phyloP scores from a whole-genome alignment of 2,113 vertebrate genomes.

The Orcinus orca region DNA sequence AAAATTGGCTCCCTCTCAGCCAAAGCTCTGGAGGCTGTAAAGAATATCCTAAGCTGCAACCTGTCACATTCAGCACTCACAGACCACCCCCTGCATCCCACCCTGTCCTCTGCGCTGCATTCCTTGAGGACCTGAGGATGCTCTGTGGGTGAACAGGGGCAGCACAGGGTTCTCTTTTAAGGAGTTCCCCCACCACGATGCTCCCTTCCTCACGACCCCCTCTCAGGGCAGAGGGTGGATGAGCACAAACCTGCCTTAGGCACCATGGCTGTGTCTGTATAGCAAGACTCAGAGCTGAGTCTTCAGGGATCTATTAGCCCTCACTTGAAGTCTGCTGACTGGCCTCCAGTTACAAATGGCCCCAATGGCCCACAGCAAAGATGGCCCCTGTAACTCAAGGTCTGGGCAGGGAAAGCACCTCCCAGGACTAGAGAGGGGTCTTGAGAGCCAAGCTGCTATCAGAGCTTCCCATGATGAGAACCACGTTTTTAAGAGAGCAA shows the following conservation, averaged over 20 bases:
- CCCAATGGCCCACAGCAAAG: not conserved
- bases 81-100: constrained; percentile 31
- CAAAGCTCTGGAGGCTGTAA: not conserved
- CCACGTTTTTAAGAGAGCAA: not conserved
- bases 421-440: not conserved
- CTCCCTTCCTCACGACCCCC: not conserved
- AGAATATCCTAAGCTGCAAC: constrained; percentile 36
- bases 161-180: not conserved
- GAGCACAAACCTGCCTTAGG: not conserved
- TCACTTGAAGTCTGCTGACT: not conserved
- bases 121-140: not conserved
- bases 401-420: not conserved
- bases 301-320: not conserved
- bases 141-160: not conserved
- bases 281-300: not conserved
- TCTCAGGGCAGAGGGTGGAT: not conserved
- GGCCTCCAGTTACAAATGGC: not conserved
- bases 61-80: not conserved
- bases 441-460: not conserved
- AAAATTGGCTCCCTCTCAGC: constrained; percentile 34
- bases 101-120: not conserved
- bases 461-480: not conserved
- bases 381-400: not conserved
- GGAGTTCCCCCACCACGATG: not conserved
- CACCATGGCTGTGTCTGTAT: not conserved